A percentile compares a stretch with the other conserved stretches of the same genome.
phyloP scores from a whole-genome alignment of 1,140 invertebrate species.

The Hylyphantes graminicola region DNA sequence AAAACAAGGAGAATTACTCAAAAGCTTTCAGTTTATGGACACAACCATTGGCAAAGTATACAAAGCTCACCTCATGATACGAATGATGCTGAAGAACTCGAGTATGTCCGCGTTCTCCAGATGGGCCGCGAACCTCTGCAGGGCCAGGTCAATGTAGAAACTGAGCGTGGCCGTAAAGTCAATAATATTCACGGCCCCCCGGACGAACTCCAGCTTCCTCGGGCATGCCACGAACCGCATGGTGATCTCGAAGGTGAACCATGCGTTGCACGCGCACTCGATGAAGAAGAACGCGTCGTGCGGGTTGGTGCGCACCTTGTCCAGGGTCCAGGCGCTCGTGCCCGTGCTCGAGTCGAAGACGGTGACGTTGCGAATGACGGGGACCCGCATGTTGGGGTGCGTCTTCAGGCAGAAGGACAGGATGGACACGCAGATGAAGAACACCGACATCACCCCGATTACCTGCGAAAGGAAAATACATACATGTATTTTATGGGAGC shows the following conservation, averaged over 20 bases:
- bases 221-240: constrained; percentile 89
- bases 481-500: too few relatives aligned
- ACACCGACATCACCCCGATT: constrained; percentile 87
- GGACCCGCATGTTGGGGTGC: constrained; percentile 84
- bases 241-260: constrained; percentile 94
- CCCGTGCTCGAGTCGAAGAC: constrained; percentile 63
- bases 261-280: constrained; percentile 92
- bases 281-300: constrained; percentile 91
- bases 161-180: constrained; percentile 98
- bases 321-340: constrained; percentile 68
- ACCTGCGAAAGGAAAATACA: constrained; percentile 66
- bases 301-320: constrained; percentile 80
- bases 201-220: constrained; percentile 91
- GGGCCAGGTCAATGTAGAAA: constrained; percentile 94
- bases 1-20: too few relatives aligned
- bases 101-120: constrained; percentile 78
- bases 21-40: too few relatives aligned
- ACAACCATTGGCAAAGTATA: constrained; percentile 66
- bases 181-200: constrained; percentile 95
- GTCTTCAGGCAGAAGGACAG: constrained; percentile 95
- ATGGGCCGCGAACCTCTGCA: constrained; percentile 86
- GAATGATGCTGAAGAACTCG: constrained; percentile 97
- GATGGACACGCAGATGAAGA: constrained; percentile 92
- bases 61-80: constrained; percentile 85
- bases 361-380: constrained; percentile 72